Evolutionary conservation across 2,888 invertebrate genomes (phyloP).

Genomic region (Vandiemenella viatica): DNA sequence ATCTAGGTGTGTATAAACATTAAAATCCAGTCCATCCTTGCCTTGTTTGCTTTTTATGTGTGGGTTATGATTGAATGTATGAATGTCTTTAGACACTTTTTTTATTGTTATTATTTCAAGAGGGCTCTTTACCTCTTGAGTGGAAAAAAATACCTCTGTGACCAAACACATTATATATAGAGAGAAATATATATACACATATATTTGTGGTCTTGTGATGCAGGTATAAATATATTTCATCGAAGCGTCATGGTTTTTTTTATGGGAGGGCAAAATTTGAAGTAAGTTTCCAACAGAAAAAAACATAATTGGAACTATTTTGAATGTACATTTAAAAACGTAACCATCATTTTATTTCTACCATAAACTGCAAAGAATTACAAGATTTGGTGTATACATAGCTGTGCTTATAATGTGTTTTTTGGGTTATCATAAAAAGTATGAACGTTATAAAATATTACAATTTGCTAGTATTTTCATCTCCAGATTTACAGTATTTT

Average conservation of each 20-base stretch:
- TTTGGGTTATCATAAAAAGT: no score
- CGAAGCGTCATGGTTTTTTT: slow-evolving; percentile 8
- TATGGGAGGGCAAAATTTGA: slow-evolving; percentile 8
- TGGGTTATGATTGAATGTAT: slow-evolving; percentile 1
- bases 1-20: slow-evolving; percentile 1
- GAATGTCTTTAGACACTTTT: slow-evolving; percentile 2
- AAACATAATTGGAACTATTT: background rate
- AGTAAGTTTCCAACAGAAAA: background rate
- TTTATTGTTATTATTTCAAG: slow-evolving; percentile 5
- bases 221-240: slow-evolving; percentile 9
- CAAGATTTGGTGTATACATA: no score
- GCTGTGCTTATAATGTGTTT: no score
- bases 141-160: slow-evolving; percentile 15
- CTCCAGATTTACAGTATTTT: no score
- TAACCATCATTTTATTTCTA: no score
- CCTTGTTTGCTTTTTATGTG: slow-evolving; percentile 17
- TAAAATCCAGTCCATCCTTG: slow-evolving; percentile 20
- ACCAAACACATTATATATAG: slow-evolving; percentile 10
- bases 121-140: no score
- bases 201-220: slow-evolving; percentile 16
- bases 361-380: no score
- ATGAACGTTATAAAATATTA: no score
- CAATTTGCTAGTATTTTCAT: no score
- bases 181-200: slow-evolving; percentile 7
- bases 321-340: background rate